phyloP scores from a whole-genome alignment of 2,797 vertebrate species.

The Malacoctenus gilli region DNA sequence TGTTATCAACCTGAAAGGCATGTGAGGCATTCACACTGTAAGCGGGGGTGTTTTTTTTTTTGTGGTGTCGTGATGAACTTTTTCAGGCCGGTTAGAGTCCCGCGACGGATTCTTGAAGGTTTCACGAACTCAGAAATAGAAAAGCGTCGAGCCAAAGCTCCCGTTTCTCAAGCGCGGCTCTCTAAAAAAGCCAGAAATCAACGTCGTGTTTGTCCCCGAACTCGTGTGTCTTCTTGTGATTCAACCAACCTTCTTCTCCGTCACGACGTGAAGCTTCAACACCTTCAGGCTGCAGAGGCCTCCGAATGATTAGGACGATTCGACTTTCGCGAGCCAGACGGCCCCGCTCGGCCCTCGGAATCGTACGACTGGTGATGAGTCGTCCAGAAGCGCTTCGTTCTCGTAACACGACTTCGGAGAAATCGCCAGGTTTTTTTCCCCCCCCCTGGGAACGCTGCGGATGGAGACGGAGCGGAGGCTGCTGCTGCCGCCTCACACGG shows the following conservation, averaged over 20 bases:
- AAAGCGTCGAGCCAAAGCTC: conserved; percentile 15
- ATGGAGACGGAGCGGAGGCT: conserved; percentile 47
- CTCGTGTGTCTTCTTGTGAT: conserved; percentile 32
- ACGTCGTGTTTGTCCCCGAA: too few relatives aligned
- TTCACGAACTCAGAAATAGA: conserved; percentile 15
- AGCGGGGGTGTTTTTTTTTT: conserved; percentile 24
- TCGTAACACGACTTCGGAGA: conserved; percentile 45
- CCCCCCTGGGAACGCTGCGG: too few relatives aligned
- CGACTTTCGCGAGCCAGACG: conserved; percentile 38
- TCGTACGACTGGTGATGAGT: conserved; percentile 17
- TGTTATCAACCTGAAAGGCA: conserved; percentile 37
- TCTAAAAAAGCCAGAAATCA: conserved; percentile 8
- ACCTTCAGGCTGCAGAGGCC: conserved; percentile 42
- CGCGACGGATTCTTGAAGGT: conserved; percentile 3
- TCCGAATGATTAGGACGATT: conserved; percentile 43
- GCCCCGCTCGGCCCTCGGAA: conserved; percentile 29
- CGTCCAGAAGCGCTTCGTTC: conserved; percentile 38
- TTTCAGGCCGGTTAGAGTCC: neutral
- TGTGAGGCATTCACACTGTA: conserved; percentile 34
- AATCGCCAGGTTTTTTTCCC: conserved; percentile 30
- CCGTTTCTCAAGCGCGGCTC: conserved; percentile 13
- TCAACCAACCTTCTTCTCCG: conserved; percentile 42
- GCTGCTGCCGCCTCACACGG: too few relatives aligned
- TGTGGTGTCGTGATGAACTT: conserved; percentile 28
- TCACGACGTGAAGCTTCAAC: conserved; percentile 44